phyloP scores from a whole-genome alignment of 2,797 vertebrate species.

The Eptatretus atami region DNA sequence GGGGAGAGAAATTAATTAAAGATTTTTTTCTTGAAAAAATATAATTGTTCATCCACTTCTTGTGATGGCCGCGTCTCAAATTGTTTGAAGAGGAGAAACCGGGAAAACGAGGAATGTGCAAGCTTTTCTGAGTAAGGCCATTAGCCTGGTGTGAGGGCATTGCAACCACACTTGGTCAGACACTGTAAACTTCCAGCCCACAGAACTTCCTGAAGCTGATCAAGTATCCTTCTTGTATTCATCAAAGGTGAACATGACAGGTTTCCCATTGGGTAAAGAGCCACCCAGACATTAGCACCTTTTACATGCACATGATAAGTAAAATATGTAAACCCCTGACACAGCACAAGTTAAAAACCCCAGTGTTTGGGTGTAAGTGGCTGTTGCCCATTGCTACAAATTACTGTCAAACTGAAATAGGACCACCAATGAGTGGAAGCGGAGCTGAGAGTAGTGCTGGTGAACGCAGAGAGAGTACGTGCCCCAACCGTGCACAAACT shows the following conservation, averaged over 20 bases:
- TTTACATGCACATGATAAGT: slow-evolving; percentile 83
- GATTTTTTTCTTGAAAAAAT: too few species aligned
- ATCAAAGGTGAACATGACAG: slow-evolving; percentile 83
- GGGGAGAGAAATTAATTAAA: too few species aligned
- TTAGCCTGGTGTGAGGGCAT: slow-evolving; percentile 76
- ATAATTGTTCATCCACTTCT: too few species aligned
- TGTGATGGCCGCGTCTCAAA: slow-evolving; percentile 36
- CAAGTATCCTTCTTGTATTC: slow-evolving; percentile 78
- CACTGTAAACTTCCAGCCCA: slow-evolving; percentile 39
- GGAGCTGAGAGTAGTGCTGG: slow-evolving; percentile 54
- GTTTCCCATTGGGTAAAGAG: slow-evolving; percentile 79
- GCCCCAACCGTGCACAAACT: slow-evolving; percentile 24
- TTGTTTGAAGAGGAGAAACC: slow-evolving; percentile 77
- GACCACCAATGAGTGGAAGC: slow-evolving; percentile 55
- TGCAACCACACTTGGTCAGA: slow-evolving; percentile 47
- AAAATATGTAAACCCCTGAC: slow-evolving; percentile 79
- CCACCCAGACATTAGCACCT: slow-evolving; percentile 74
- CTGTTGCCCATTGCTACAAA: slow-evolving; percentile 55
- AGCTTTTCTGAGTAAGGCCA: slow-evolving; percentile 83
- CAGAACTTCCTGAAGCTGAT: slow-evolving; percentile 73
- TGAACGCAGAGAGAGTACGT: slow-evolving; percentile 58
- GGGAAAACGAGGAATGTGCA: slow-evolving; percentile 73
- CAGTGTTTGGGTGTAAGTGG: slow-evolving; percentile 63
- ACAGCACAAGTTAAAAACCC: slow-evolving; percentile 65
- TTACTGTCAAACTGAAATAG: slow-evolving; percentile 60